Evolutionary conservation across 2,113 vertebrate genomes (phyloP).

Genomic region (Azemiops feae): DNA sequence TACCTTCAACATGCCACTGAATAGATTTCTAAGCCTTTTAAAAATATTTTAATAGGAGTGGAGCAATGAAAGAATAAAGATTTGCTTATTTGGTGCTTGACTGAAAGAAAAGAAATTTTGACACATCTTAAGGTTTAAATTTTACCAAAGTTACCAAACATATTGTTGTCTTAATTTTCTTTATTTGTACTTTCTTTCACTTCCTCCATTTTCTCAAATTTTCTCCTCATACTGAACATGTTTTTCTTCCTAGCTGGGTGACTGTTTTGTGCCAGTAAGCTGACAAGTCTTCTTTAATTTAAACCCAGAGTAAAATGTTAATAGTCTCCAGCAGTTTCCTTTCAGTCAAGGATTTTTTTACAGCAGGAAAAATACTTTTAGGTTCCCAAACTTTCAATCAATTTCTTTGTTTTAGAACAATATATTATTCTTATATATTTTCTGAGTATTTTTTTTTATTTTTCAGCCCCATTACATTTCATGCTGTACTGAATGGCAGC

Average conservation of each 20-base stretch:
- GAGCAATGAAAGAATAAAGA: not conserved
- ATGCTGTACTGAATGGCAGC: not conserved
- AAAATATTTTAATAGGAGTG: not conserved
- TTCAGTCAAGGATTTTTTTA: not conserved
- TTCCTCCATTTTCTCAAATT: not conserved
- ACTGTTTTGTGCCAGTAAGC: not conserved
- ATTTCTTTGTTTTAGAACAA: not conserved
- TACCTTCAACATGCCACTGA: not conserved
- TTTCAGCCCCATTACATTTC: not conserved
- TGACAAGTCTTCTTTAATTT: not conserved
- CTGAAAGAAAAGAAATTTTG: not conserved
- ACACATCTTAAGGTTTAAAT: not conserved
- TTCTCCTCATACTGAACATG: not conserved
- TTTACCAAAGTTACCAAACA: conserved; percentile 16
- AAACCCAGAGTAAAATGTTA: conserved; percentile 9
- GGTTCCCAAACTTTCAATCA: not conserved
- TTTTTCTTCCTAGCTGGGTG: conserved; percentile 32
- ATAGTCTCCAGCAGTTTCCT: conserved; percentile 24
- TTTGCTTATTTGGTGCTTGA: not conserved
- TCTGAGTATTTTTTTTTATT: not conserved
- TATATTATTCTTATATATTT: not conserved
- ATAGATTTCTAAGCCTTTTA: not conserved
- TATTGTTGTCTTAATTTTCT: not conserved
- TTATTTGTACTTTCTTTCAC: not conserved
- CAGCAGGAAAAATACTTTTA: not conserved